Percentiles rank a stretch among this genome's conserved stretches.
These are phyloP conservation scores for Otocyon megalotis DNA, from an alignment of 2,113 vertebrate genomes.

Conservation along the genomic window DNA sequence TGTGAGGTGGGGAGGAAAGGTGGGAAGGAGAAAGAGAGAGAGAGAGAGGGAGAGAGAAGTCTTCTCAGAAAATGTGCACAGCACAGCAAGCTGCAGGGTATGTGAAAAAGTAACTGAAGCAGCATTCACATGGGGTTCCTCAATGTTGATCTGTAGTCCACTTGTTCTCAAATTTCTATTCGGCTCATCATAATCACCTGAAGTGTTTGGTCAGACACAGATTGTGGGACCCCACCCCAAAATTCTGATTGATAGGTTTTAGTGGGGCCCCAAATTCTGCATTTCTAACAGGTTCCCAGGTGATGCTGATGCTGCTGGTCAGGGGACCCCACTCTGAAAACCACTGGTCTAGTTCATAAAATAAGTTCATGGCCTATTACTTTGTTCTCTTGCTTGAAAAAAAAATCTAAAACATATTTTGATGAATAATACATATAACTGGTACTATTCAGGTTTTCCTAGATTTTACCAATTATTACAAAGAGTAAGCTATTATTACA, in stretches of 20 bases:
- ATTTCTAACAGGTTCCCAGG: background rate
- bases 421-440: background rate
- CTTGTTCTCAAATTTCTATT: background rate
- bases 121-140: background rate
- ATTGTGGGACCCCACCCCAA: background rate
- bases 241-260: background rate
- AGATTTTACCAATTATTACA: background rate
- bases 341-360: background rate
- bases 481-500: background rate
- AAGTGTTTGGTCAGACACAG: background rate
- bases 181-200: background rate
- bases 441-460: background rate
- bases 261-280: background rate
- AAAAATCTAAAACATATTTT: constrained; percentile 1
- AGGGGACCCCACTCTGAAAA: background rate
- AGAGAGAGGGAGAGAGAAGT: background rate
- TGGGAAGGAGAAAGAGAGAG: no score
- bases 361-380: fast-evolving
- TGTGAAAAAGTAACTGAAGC: background rate
- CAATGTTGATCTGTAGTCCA: no score
- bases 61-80: background rate
- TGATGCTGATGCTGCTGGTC: background rate
- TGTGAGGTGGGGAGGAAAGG: fast-evolving
- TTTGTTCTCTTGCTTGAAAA: background rate
- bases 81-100: background rate